phyloP scores from a whole-genome alignment of 2,797 vertebrate species.

The Aulostomus chinensis region DNA sequence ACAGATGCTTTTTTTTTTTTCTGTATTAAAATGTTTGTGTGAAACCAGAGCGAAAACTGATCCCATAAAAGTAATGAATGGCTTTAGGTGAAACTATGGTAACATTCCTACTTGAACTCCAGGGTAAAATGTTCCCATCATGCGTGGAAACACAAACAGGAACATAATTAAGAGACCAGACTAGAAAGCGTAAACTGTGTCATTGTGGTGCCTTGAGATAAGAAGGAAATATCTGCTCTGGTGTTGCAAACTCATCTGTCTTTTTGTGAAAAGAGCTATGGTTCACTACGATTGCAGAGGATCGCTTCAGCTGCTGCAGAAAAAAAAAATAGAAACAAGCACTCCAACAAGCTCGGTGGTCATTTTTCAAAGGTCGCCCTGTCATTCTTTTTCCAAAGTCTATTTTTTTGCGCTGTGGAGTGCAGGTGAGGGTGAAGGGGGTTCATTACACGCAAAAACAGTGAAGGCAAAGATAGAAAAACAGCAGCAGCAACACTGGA shows the following conservation, averaged over 20 bases:
- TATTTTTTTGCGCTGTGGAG: constrained; percentile 12
- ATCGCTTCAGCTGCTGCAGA: constrained; percentile 4
- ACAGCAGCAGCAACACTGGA: background rate
- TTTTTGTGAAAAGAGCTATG: background rate
- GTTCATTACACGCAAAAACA: constrained; percentile 22
- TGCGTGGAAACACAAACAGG: background rate
- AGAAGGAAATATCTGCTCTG: constrained; percentile 7
- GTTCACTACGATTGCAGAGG: constrained; percentile 15
- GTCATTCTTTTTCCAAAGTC: constrained; percentile 10
- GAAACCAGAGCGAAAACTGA: constrained; percentile 2
- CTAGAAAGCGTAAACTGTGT: constrained; percentile 4
- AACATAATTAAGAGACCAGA: constrained; percentile 2
- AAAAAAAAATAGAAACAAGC: constrained; percentile 6
- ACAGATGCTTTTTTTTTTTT: constrained; percentile 1
- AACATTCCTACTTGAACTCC: background rate
- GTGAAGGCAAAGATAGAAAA: background rate
- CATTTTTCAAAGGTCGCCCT: constrained; percentile 21
- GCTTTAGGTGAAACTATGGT: too few relatives aligned
- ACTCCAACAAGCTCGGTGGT: background rate
- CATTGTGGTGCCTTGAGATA: background rate
- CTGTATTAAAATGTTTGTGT: constrained; percentile 1
- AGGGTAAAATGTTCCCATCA: background rate
- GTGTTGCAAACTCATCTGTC: constrained; percentile 2
- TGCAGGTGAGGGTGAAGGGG: constrained; percentile 4
- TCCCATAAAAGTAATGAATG: background rate